A percentile compares a stretch with the other conserved stretches of the same genome.
Evolutionary conservation across 2,113 vertebrate genomes (phyloP).

Genomic region (Pomatostomus ruficeps): DNA sequence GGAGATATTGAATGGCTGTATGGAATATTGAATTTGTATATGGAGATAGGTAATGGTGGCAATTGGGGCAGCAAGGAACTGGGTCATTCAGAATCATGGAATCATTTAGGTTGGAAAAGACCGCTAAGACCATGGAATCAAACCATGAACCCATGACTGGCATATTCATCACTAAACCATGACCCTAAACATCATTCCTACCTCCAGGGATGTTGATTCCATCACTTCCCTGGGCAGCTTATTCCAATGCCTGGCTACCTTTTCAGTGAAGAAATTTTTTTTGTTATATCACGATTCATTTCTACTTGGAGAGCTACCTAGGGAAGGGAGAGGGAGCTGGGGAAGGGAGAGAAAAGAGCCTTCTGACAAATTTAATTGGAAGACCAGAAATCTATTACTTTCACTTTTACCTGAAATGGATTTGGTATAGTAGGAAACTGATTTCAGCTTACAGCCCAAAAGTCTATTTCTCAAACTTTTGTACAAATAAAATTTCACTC

Average conservation of each 20-base stretch:
- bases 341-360: background rate
- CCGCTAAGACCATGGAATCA: background rate
- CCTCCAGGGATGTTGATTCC: background rate
- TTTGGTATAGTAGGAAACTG: background rate
- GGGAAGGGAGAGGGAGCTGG: background rate
- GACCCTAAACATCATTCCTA: accelerated
- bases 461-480: background rate
- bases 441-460: background rate
- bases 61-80: background rate
- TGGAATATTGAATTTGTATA: background rate
- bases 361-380: background rate
- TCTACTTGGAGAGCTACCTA: background rate
- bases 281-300: background rate
- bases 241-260: background rate
- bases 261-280: background rate
- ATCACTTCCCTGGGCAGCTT: background rate
- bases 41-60: background rate
- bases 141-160: background rate
- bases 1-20: background rate
- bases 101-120: background rate
- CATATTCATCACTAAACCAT: background rate
- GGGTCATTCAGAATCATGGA: background rate
- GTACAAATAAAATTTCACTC: background rate
- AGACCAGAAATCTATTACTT: background rate
- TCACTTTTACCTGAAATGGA: background rate